Conservation (phyloP, 2,888 invertebrate genomes). For the Brachycybe producta region DNA sequence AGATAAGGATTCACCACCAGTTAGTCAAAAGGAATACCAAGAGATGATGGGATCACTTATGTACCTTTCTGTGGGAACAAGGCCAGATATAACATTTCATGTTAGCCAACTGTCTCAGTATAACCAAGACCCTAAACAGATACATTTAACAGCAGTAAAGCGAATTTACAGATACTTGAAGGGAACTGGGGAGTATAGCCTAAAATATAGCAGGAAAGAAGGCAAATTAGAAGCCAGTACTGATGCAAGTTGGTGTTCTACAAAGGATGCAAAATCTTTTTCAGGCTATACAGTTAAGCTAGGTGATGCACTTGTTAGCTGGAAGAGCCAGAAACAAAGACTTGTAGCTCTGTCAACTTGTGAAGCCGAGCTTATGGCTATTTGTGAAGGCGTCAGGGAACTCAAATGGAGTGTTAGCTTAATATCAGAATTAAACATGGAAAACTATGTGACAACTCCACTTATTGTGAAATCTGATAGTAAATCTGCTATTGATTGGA, state of each 20-base stretch:
- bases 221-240: background rate
- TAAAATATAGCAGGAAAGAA: background rate
- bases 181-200: no score
- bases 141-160: no score
- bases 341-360: conserved; percentile 3
- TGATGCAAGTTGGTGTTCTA: conserved; percentile 6
- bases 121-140: background rate
- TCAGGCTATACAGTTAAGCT: background rate
- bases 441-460: no score
- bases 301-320: background rate
- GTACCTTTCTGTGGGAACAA: background rate
- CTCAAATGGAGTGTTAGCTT: background rate
- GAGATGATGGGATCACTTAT: background rate
- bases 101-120: background rate
- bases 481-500: no score
- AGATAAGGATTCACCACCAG: background rate
- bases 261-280: conserved; percentile 8
- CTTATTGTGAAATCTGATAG: no score
- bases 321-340: conserved; percentile 6
- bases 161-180: no score
- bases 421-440: background rate
- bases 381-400: background rate
- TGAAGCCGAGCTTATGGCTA: conserved; percentile 3
- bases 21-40: background rate
- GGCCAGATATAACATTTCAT: background rate